Conservation (phyloP, 2,113 vertebrate species). For the Lagopus muta region DNA sequence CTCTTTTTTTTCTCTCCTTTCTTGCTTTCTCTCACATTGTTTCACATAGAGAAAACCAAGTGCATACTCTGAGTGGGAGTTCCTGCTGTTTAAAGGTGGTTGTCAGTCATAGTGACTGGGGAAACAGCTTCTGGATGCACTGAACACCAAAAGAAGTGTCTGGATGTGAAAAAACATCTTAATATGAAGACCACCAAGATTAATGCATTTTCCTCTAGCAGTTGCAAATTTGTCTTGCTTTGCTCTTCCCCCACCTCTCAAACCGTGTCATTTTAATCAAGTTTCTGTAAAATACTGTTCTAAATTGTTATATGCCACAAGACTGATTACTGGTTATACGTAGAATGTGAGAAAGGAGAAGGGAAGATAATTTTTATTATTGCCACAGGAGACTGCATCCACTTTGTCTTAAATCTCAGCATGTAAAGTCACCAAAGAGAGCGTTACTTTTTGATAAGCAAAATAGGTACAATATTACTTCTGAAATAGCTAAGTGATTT, state of each 20-base stretch:
- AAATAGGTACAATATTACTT: background rate
- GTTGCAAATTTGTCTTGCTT: background rate
- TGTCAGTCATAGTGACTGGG: background rate
- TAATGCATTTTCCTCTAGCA: constrained; percentile 22
- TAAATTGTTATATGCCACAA: background rate
- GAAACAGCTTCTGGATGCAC: background rate
- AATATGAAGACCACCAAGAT: background rate
- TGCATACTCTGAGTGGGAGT: accelerated
- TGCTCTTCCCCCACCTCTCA: background rate
- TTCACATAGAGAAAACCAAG: background rate
- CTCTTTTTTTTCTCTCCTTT: background rate
- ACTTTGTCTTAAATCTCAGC: background rate
- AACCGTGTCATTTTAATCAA: constrained; percentile 41
- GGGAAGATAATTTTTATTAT: constrained; percentile 27
- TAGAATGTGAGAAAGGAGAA: constrained; percentile 35
- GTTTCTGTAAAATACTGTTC: constrained; percentile 29
- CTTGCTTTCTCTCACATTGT: background rate
- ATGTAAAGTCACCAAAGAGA: background rate
- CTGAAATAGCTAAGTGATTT: background rate
- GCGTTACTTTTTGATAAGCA: background rate
- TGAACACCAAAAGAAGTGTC: background rate
- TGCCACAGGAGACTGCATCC: background rate
- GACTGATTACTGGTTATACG: constrained; percentile 8
- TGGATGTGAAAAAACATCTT: background rate
- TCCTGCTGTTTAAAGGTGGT: background rate